Conservation (phyloP, 2,797 vertebrate species). For the Labroides dimidiatus region DNA sequence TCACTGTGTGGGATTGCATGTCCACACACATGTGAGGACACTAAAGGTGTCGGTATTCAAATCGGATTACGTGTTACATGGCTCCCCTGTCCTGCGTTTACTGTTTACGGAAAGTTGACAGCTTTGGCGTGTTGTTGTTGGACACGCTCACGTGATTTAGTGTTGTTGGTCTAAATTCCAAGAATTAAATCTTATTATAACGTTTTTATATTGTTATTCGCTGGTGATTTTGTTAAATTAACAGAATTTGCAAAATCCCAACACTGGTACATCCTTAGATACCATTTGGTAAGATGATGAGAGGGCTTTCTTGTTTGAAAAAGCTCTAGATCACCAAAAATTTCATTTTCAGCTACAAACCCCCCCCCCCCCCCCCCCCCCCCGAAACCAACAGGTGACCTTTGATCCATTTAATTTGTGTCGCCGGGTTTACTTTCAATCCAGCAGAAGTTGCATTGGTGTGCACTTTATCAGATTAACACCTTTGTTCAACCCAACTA, state of each 20-base stretch:
- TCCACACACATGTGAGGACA: neutral
- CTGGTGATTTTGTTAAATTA: neutral
- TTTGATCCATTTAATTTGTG: constrained; percentile 34
- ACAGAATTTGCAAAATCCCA: neutral
- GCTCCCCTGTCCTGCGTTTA: neutral
- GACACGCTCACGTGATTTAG: constrained; percentile 11
- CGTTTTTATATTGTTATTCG: neutral
- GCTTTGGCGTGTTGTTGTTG: constrained; percentile 21
- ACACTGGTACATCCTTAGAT: too few species aligned
- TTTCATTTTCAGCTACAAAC: neutral
- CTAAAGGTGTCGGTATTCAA: neutral
- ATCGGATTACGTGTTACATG: neutral
- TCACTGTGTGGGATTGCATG: fast-evolving
- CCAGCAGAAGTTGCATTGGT: constrained; percentile 17
- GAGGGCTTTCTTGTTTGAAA: neutral
- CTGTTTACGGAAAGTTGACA: constrained; percentile 38
- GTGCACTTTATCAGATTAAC: constrained; percentile 54
- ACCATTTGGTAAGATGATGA: too few species aligned
- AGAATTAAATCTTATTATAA: neutral
- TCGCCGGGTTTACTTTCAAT: constrained; percentile 18
- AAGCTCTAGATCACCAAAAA: neutral
- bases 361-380: neutral
- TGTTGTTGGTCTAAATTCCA: constrained; percentile 6
- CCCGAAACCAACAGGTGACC: constrained; percentile 43
- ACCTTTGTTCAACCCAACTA: constrained; percentile 50